phyloP scores from a whole-genome alignment of 35 echinoderm and acorn worm genomes.

The Hemicentrotus pulcherrimus region DNA sequence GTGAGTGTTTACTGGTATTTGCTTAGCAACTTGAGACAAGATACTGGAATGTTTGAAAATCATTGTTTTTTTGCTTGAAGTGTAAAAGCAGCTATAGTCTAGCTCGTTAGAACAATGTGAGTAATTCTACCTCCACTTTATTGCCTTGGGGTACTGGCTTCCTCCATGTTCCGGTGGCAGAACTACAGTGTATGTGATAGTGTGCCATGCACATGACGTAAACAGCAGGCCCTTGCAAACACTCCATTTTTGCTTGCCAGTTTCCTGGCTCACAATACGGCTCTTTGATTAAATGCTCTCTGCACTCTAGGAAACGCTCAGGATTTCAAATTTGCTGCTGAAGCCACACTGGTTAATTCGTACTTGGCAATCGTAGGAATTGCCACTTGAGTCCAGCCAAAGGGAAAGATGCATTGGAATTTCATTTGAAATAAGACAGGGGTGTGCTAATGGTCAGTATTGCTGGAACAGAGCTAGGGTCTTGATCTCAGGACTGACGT shows the following conservation, averaged over 20 bases:
- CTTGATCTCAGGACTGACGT: neutral
- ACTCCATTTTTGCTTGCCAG: neutral
- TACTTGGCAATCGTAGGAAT: neutral
- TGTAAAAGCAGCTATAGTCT: neutral
- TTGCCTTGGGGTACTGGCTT: slow-evolving; percentile 14
- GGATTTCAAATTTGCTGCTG: neutral
- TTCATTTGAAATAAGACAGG: neutral
- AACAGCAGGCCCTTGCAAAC: neutral
- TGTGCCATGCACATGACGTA: neutral
- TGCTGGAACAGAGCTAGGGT: neutral
- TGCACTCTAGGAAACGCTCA: neutral
- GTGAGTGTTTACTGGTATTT: no score
- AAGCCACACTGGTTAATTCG: neutral
- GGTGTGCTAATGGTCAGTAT: neutral
- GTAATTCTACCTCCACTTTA: neutral
- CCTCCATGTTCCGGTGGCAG: slow-evolving; percentile 24
- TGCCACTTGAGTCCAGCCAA: neutral
- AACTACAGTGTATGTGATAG: neutral
- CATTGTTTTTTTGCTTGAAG: no score
- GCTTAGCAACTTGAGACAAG: no score
- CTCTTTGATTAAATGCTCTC: neutral
- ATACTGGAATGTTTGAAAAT: no score
- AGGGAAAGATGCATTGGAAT: neutral
- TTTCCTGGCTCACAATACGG: neutral
- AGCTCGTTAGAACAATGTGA: slow-evolving; percentile 8